Conservation (phyloP, 2,113 vertebrate genomes). For the Misgurnus mizolepis region DNA sequence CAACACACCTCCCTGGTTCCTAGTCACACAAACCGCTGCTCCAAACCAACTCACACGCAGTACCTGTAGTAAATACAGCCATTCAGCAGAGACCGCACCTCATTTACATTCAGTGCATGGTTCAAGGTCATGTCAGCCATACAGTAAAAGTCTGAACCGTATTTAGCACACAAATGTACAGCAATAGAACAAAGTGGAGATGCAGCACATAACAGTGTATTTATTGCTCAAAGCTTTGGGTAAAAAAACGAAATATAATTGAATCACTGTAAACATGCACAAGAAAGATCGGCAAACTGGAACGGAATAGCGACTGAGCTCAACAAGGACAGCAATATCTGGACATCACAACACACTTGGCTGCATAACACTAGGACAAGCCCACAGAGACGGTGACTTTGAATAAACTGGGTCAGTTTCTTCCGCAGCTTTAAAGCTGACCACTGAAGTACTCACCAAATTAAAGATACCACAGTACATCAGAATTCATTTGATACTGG, state of each 20-base stretch:
- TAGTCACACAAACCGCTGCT: constrained; percentile 7
- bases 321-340: constrained; percentile 54
- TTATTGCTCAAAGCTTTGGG: not conserved
- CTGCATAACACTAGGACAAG: constrained; percentile 30
- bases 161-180: not conserved
- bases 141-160: not conserved
- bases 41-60: constrained; percentile 22
- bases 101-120: constrained; percentile 1
- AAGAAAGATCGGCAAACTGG: constrained; percentile 8
- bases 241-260: too few relatives aligned
- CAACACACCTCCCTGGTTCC: not conserved
- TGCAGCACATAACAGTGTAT: not conserved
- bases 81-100: constrained; percentile 40
- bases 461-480: not conserved
- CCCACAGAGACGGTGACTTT: not conserved
- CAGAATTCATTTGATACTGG: not conserved
- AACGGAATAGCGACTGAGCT: not conserved
- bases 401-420: constrained; percentile 21
- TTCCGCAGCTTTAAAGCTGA: not conserved
- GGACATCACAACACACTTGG: constrained; percentile 51
- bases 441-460: not conserved
- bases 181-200: not conserved
- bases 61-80: constrained; percentile 52
- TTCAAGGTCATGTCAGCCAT: not conserved
- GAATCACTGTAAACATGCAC: not conserved